Evolutionary conservation across 2,888 invertebrate species (phyloP).

Genomic region (Hemithea aestivaria): DNA sequence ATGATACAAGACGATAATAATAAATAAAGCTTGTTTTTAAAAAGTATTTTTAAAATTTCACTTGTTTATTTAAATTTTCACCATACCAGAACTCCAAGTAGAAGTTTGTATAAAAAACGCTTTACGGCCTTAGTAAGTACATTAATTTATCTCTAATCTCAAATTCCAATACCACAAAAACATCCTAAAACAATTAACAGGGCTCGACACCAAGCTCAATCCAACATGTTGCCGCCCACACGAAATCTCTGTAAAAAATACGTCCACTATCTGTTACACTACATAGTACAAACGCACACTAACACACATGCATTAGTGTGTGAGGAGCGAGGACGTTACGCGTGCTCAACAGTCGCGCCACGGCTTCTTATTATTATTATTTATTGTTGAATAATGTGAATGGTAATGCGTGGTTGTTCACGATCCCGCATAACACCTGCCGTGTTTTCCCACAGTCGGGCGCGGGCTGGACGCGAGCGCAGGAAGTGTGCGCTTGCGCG

Average conservation of each 20-base stretch:
- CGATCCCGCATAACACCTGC: conserved; percentile 81
- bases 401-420: conserved; percentile 79
- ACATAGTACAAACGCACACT: conserved; percentile 50
- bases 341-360: conserved; percentile 77
- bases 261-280: conserved; percentile 39
- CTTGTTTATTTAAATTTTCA: too few species aligned
- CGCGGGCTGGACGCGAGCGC: conserved; percentile 62
- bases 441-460: conserved; percentile 80
- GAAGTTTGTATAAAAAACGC: too few species aligned
- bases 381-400: conserved; percentile 79
- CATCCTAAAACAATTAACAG: conserved; percentile 66
- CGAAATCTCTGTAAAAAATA: conserved; percentile 55
- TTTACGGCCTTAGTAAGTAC: too few species aligned
- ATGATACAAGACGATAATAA: too few species aligned
- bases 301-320: conserved; percentile 60
- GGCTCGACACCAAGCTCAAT: conserved; percentile 60
- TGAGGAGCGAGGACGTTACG: conserved; percentile 61
- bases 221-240: conserved; percentile 73
- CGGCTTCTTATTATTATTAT: conserved; percentile 79
- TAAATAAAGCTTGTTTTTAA: too few species aligned
- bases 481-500: conserved; percentile 66
- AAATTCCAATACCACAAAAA: conserved; percentile 35
- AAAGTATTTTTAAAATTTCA: too few species aligned
- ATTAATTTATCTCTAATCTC: too few species aligned
- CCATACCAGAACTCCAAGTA: too few species aligned